Percentiles rank a stretch among this genome's conserved stretches.
These are phyloP conservation scores for Drosophila eugracilis DNA, from an alignment of 1,140 invertebrate genomes.

Conservation along the genomic window DNA sequence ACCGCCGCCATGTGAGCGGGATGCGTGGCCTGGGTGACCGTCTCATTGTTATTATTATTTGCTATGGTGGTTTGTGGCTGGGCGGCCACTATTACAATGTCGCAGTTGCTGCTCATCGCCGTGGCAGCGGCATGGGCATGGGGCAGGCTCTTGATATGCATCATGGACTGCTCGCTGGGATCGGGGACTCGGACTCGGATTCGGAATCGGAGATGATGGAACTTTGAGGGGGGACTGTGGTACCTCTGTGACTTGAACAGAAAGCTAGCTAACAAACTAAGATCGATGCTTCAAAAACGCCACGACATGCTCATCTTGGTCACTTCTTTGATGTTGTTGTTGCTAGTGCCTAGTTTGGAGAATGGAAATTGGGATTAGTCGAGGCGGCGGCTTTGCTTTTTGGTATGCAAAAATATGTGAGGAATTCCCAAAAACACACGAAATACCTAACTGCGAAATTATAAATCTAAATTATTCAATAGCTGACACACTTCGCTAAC, in stretches of 20 bases:
- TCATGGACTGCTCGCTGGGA: constrained; percentile 59
- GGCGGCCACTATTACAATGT: constrained; percentile 81
- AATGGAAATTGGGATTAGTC: constrained; percentile 53
- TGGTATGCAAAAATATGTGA: constrained; percentile 79
- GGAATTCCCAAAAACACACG: constrained; percentile 65
- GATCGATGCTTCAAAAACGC: constrained; percentile 69
- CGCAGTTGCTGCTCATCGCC: constrained; percentile 82
- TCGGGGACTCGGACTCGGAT: constrained; percentile 1
- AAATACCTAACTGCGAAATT: constrained; percentile 74
- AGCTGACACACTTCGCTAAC: constrained; percentile 54
- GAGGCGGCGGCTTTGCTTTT: constrained; percentile 51
- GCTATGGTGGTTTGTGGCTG: constrained; percentile 75
- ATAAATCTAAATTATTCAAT: constrained; percentile 77
- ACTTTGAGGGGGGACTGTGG: constrained; percentile 2
- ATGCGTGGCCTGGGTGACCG: constrained; percentile 71
- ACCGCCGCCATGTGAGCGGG: constrained; percentile 58
- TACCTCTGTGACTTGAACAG: constrained; percentile 30
- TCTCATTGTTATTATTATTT: constrained; percentile 80
- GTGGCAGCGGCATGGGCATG: constrained; percentile 81
- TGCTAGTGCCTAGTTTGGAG: constrained; percentile 59
- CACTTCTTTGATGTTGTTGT: constrained; percentile 50
- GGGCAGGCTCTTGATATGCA: constrained; percentile 83
- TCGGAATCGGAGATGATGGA: constrained; percentile 6
- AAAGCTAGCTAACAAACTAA: constrained; percentile 58
- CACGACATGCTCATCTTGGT: constrained; percentile 73